phyloP scores from a whole-genome alignment of 2,888 invertebrate species.

The Synergus gifuensis region DNA sequence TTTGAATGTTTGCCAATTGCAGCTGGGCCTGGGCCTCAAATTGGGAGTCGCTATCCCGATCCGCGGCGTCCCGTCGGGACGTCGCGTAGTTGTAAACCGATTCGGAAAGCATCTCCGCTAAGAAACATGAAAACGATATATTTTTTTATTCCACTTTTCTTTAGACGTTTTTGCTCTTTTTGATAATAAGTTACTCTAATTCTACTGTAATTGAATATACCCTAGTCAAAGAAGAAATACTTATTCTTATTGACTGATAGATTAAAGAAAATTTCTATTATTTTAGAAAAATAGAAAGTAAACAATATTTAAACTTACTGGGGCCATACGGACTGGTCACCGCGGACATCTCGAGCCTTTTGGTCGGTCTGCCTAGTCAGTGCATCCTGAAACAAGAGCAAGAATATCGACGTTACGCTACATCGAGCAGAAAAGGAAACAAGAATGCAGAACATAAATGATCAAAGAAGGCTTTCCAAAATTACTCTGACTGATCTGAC shows the following conservation, averaged over 20 bases:
- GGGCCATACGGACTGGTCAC: conserved; percentile 78
- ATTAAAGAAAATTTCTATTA: not conserved
- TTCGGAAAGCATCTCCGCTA: conserved; percentile 77
- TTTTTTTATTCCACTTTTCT: conserved; percentile 38
- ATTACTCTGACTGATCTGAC: conserved; percentile 10
- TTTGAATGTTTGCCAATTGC: conserved; percentile 69
- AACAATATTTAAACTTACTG: conserved; percentile 68
- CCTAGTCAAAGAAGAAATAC: too few species aligned
- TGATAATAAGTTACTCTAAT: too few species aligned
- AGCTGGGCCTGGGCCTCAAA: conserved; percentile 70
- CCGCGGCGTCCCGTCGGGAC: conserved; percentile 73
- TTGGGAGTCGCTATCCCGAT: conserved; percentile 75
- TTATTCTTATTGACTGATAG: too few species aligned
- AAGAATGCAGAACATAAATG: conserved; percentile 32
- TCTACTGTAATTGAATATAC: too few species aligned
- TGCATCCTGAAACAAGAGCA: conserved; percentile 72
- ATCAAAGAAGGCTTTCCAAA: conserved; percentile 34
- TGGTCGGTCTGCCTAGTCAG: conserved; percentile 67
- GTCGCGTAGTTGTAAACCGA: conserved; percentile 77
- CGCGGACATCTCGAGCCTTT: conserved; percentile 75
- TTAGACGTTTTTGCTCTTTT: not conserved
- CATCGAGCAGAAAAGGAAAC: conserved; percentile 23
- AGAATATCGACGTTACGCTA: conserved; percentile 33
- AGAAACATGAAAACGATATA: conserved; percentile 49
- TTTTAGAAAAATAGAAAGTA: not conserved